Evolutionary conservation across 2,888 invertebrate species (phyloP).

Genomic region (Prosopocoilus inquinatus): DNA sequence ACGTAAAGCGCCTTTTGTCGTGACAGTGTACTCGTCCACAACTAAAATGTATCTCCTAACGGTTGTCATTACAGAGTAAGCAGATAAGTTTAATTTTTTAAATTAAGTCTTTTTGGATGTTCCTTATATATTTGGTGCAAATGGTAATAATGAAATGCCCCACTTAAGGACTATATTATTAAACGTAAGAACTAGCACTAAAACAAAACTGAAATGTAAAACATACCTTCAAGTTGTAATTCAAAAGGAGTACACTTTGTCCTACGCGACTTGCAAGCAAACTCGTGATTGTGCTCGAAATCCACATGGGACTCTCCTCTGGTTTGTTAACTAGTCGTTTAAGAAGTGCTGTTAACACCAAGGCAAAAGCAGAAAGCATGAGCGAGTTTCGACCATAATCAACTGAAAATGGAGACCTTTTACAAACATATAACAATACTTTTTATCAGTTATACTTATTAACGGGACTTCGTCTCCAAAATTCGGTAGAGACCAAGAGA

Average conservation of each 20-base stretch:
- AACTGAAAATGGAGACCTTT: slow-evolving; percentile 34
- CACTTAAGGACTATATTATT: too few relatives aligned
- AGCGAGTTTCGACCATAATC: slow-evolving; percentile 39
- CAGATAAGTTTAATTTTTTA: too few relatives aligned
- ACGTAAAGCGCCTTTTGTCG: too few relatives aligned
- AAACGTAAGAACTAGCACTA: too few relatives aligned
- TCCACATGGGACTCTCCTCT: slow-evolving; percentile 35
- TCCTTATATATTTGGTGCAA: too few relatives aligned
- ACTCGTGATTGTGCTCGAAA: slow-evolving; percentile 26
- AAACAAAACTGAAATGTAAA: too few relatives aligned
- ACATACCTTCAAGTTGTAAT: slow-evolving; percentile 28
- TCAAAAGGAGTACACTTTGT: slow-evolving; percentile 27
- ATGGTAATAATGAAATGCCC: too few relatives aligned
- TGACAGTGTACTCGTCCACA: too few relatives aligned
- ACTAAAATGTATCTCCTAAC: too few relatives aligned
- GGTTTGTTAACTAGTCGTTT: slow-evolving; percentile 33
- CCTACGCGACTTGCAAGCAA: slow-evolving; percentile 26
- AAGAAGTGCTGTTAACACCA: slow-evolving; percentile 40
- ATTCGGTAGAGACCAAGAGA: slow-evolving; percentile 62
- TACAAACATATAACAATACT: too few relatives aligned
- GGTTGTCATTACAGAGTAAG: too few relatives aligned
- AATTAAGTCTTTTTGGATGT: too few relatives aligned
- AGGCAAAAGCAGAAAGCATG: slow-evolving; percentile 30
- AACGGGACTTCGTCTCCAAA: slow-evolving; percentile 60
- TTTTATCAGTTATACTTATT: slow-evolving; percentile 48